Percentiles rank a stretch among this genome's conserved stretches.
Conservation (phyloP, 1,140 invertebrate genomes). For the Eupristina koningsbergeri region DNA sequence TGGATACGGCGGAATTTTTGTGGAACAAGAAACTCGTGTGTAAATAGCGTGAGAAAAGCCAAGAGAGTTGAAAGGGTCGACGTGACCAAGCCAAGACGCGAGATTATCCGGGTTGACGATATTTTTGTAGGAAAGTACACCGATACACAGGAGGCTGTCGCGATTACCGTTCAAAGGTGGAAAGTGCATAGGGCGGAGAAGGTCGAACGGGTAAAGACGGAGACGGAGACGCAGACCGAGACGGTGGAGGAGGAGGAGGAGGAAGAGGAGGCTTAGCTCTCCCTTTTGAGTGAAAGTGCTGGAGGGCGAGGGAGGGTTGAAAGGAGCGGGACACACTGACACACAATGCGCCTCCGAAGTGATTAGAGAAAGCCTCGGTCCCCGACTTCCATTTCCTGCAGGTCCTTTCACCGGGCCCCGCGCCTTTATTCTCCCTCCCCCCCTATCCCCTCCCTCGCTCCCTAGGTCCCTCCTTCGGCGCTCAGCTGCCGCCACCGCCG, state of each 20-base stretch:
- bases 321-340: neutral
- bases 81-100: no score
- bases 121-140: no score
- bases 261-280: no score
- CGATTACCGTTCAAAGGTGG: neutral
- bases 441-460: neutral
- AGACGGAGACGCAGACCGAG: neutral
- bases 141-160: no score
- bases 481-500: neutral
- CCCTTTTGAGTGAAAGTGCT: neutral
- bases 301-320: neutral
- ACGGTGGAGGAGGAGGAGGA: no score
- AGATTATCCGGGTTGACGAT: no score
- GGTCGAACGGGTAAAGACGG: neutral
- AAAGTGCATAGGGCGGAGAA: neutral
- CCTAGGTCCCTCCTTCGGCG: no score
- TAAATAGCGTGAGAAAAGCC: no score
- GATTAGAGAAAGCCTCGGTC: slow-evolving; percentile 28
- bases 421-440: slow-evolving; percentile 35
- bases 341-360: neutral
- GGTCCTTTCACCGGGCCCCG: slow-evolving; percentile 42
- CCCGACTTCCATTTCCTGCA: slow-evolving; percentile 60
- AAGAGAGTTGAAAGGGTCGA: no score
- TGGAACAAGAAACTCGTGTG: no score
- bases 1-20: neutral